These are phyloP conservation scores for Poeciliopsis turrubarensis DNA, from an alignment of 2,113 vertebrate genomes.

Conservation along the genomic window DNA sequence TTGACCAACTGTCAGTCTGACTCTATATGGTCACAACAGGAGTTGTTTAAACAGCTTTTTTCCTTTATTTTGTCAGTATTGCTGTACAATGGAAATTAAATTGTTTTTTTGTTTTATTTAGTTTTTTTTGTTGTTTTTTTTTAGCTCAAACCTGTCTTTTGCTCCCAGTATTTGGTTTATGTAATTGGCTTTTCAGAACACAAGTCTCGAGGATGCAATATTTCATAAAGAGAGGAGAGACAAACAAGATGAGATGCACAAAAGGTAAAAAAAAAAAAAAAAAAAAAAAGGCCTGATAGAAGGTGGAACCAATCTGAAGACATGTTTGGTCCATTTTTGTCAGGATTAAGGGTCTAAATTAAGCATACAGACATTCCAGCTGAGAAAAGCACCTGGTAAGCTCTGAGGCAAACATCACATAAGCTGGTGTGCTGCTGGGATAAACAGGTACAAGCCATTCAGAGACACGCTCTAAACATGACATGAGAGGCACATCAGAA, in stretches of 20 bases:
- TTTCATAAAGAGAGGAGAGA: slow-evolving; percentile 3
- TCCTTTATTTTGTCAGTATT: neutral
- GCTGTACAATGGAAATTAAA: neutral
- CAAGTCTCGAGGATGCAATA: neutral
- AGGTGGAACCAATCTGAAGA: slow-evolving; percentile 42
- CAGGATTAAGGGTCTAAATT: slow-evolving; percentile 74
- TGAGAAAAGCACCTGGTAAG: slow-evolving; percentile 76
- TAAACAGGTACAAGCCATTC: slow-evolving; percentile 81
- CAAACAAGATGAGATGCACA: slow-evolving; percentile 12
- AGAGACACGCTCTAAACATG: slow-evolving; percentile 72
- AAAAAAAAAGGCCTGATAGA: slow-evolving; percentile 18
- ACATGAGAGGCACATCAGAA: slow-evolving; percentile 71
- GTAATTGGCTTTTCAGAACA: slow-evolving; percentile 2
- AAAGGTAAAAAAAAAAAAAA: neutral
- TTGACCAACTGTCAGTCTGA: slow-evolving; percentile 27
- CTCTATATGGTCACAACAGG: neutral
- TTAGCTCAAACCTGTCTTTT: slow-evolving; percentile 1
- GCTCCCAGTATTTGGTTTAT: neutral
- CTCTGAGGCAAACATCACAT: slow-evolving; percentile 77
- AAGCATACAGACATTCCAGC: slow-evolving; percentile 71
- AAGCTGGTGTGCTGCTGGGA: slow-evolving; percentile 75
- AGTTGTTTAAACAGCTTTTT: neutral
- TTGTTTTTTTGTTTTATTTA: neutral
- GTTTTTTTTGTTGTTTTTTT: too few relatives aligned
- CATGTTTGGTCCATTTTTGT: slow-evolving; percentile 72